Percentiles rank a stretch among this genome's conserved stretches.
phyloP scores from a whole-genome alignment of 2,113 vertebrate species.

The Apodemus speciosus region DNA sequence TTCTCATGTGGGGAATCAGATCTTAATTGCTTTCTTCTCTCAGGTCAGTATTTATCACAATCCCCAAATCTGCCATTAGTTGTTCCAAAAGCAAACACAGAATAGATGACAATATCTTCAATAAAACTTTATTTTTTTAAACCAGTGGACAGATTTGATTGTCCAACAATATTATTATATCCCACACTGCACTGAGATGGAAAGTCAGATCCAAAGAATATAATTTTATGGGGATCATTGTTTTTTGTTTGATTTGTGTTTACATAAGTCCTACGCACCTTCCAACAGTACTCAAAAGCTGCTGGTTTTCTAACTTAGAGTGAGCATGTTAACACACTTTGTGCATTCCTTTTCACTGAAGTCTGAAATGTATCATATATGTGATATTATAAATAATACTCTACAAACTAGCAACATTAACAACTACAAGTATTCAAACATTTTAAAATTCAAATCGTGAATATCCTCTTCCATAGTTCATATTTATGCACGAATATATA shows the following conservation, averaged over 20 bases:
- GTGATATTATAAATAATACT: neutral
- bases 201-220: neutral
- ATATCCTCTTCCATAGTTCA: neutral
- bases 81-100: neutral
- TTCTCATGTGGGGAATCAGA: neutral
- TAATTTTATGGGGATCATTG: neutral
- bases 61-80: neutral
- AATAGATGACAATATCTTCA: neutral
- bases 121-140: slow-evolving; percentile 21
- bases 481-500: neutral
- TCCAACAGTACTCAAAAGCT: neutral
- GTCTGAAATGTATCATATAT: neutral
- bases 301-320: neutral
- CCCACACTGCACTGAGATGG: neutral
- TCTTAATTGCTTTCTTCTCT: neutral
- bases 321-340: neutral
- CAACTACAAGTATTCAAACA: neutral
- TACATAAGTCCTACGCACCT: neutral
- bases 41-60: neutral
- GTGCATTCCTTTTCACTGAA: neutral
- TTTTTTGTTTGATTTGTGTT: neutral
- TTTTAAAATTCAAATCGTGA: neutral
- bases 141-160: neutral
- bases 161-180: neutral
- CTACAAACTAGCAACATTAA: neutral